Conservation (phyloP, 2,888 invertebrate species). For the Sinotaia quadrata region DNA sequence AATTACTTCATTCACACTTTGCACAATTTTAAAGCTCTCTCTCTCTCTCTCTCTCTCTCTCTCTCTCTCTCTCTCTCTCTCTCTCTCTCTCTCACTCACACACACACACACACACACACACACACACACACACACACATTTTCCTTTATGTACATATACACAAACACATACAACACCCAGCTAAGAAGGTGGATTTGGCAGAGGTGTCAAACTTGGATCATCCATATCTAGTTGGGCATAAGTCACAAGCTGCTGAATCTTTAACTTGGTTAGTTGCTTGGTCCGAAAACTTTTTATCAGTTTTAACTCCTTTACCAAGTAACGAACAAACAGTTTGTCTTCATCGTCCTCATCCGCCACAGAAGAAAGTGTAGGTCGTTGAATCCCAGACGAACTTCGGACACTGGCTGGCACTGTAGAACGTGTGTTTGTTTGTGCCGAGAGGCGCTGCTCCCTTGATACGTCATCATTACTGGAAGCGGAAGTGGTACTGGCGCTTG, state of each 20-base stretch:
- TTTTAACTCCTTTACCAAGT: neutral
- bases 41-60: no score
- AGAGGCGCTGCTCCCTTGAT: no score
- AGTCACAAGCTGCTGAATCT: conserved; percentile 1
- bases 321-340: neutral
- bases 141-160: neutral
- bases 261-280: neutral
- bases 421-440: no score
- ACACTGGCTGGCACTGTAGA: no score
- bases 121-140: neutral
- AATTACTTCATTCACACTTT: no score
- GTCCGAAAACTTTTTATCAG: neutral
- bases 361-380: neutral
- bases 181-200: no score
- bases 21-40: no score
- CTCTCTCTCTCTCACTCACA: neutral
- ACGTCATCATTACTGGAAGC: no score
- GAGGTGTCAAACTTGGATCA: neutral
- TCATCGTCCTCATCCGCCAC: neutral
- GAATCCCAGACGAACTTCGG: neutral
- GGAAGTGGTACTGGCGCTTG: neutral
- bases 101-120: neutral
- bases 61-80: no score
- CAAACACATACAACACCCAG: no score
- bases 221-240: neutral